Conservation (phyloP, 2,888 invertebrate species). For the Lasioglossum oenotherae region DNA sequence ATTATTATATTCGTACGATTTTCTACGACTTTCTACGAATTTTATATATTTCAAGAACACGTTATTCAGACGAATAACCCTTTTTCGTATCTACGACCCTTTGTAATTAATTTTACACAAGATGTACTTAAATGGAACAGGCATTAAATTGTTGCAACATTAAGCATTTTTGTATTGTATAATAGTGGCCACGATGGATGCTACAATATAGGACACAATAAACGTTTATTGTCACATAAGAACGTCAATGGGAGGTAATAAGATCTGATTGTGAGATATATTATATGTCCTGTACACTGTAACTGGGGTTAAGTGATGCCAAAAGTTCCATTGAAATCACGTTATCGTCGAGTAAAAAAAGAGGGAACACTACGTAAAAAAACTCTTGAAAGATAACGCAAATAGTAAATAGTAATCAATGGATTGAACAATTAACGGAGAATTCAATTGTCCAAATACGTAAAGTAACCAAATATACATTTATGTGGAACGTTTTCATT, state of each 20-base stretch:
- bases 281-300: neutral
- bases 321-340: neutral
- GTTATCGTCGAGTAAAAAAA: neutral
- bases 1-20: neutral
- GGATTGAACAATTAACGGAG: neutral
- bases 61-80: neutral
- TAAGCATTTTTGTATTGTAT: neutral
- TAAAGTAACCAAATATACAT: neutral
- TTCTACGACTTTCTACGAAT: no score
- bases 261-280: neutral
- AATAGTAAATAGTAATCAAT: neutral
- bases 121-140: neutral
- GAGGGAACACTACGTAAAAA: neutral
- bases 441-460: neutral
- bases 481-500: neutral
- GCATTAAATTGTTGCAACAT: neutral
- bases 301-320: conserved; percentile 7
- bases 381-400: neutral
- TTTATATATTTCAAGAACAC: neutral
- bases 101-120: neutral
- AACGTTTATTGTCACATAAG: conserved; percentile 3
- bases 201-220: neutral
- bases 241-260: conserved; percentile 1
- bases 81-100: neutral
- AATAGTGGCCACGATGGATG: neutral